Evolutionary conservation across 2,113 vertebrate species (phyloP).

Genomic region (Elachura formosa): DNA sequence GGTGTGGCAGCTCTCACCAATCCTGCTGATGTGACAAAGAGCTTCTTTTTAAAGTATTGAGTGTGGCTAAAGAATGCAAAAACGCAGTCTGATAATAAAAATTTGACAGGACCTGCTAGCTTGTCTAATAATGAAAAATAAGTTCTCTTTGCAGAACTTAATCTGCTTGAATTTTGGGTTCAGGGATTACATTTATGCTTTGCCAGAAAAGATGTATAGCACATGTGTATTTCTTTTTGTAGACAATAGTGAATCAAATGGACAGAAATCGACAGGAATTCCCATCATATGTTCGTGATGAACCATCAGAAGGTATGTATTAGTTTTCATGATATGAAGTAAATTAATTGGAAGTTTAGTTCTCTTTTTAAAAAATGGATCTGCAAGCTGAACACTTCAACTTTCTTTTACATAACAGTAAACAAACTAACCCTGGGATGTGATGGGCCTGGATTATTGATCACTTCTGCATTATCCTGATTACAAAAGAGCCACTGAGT

Average conservation of each 20-base stretch:
- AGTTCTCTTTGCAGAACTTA: not conserved
- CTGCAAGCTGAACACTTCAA: not conserved
- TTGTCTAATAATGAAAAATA: not conserved
- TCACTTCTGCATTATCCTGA: not conserved
- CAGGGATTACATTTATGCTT: not conserved
- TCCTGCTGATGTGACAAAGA: not conserved
- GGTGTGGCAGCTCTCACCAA: not conserved
- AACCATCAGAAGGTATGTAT: conserved; percentile 80
- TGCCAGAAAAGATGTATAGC: not conserved
- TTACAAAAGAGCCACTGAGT: not conserved
- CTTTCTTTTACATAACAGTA: not conserved
- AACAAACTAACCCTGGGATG: not conserved
- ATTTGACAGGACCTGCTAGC: not conserved
- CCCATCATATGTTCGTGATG: conserved; percentile 81
- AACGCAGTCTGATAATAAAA: not conserved
- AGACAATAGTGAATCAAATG: conserved; percentile 85
- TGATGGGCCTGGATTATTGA: not conserved
- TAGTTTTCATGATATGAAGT: not conserved
- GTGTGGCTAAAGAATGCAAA: not conserved
- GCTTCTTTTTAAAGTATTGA: not conserved
- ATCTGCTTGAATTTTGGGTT: not conserved
- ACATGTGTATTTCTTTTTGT: conserved; percentile 39
- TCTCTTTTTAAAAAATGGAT: not conserved
- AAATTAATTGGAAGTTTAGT: not conserved
- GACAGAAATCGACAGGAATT: conserved; percentile 82